phyloP scores from a whole-genome alignment of 1,140 invertebrate genomes.

The Orchesella cincta region DNA sequence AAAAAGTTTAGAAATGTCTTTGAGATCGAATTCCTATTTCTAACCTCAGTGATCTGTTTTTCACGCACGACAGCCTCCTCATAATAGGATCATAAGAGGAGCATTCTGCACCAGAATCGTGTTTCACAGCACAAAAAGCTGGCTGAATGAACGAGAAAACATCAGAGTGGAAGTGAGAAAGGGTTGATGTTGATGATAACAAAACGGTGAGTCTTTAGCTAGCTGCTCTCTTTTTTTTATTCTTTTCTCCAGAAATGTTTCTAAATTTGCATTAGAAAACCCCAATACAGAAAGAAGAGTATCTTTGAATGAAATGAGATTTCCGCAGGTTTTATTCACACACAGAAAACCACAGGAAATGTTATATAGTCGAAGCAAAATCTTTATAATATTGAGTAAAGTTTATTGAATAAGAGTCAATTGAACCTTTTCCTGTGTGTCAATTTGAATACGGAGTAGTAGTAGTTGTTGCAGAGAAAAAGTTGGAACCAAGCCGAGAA shows the following conservation, averaged over 20 bases:
- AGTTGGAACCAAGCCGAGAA: conserved; percentile 7
- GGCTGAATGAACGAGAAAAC: background rate
- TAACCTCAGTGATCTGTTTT: conserved; percentile 17
- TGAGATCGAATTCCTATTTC: background rate
- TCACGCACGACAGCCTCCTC: background rate
- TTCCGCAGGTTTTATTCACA: background rate
- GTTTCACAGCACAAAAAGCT: background rate
- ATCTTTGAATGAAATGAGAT: conserved; percentile 15
- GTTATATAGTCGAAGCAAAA: background rate
- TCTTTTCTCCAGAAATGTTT: background rate
- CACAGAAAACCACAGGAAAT: background rate
- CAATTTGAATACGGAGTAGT: conserved; percentile 15
- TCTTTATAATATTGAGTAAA: background rate
- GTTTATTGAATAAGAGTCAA: conserved; percentile 8
- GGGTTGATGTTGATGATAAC: conserved; percentile 28
- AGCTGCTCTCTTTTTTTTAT: background rate
- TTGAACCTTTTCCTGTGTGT: conserved; percentile 6
- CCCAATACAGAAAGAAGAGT: background rate
- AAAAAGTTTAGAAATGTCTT: background rate
- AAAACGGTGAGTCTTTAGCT: background rate
- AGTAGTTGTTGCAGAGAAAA: background rate
- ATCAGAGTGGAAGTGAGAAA: conserved; percentile 1
- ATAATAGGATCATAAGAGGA: conserved; percentile 5
- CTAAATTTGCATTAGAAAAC: conserved; percentile 12
- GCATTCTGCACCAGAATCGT: background rate